phyloP scores from a whole-genome alignment of 1,140 invertebrate genomes.

The Sarcophaga peregrina region DNA sequence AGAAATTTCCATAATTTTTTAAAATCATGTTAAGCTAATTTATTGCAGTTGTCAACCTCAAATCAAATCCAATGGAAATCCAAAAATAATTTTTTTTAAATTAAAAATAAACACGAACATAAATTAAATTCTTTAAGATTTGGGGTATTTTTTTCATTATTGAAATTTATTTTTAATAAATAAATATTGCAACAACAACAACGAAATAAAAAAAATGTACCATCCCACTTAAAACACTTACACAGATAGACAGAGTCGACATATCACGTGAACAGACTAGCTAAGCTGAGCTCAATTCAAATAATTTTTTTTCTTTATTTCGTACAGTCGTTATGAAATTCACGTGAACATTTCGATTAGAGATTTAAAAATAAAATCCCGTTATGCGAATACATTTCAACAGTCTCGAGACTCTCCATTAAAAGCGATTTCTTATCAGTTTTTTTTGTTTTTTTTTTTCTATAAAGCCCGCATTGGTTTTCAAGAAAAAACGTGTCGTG shows the following conservation, averaged over 20 bases:
- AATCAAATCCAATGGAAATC: too few species aligned
- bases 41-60: too few species aligned
- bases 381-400: neutral
- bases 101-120: too few species aligned
- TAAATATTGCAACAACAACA: too few species aligned
- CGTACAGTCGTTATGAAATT: neutral
- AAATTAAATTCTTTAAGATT: too few species aligned
- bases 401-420: neutral
- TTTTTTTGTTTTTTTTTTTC: neutral
- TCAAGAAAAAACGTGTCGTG: neutral
- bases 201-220: too few species aligned
- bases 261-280: neutral
- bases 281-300: neutral
- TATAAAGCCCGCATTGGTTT: neutral
- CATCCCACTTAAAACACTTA: too few species aligned
- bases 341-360: neutral
- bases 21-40: too few species aligned
- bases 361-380: neutral
- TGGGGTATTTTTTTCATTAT: too few species aligned
- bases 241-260: neutral
- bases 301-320: neutral
- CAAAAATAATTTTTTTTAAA: too few species aligned
- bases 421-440: neutral
- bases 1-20: too few species aligned
- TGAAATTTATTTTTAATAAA: too few species aligned